phyloP scores from a whole-genome alignment of 2,797 vertebrate genomes.

The Danio choprae region DNA sequence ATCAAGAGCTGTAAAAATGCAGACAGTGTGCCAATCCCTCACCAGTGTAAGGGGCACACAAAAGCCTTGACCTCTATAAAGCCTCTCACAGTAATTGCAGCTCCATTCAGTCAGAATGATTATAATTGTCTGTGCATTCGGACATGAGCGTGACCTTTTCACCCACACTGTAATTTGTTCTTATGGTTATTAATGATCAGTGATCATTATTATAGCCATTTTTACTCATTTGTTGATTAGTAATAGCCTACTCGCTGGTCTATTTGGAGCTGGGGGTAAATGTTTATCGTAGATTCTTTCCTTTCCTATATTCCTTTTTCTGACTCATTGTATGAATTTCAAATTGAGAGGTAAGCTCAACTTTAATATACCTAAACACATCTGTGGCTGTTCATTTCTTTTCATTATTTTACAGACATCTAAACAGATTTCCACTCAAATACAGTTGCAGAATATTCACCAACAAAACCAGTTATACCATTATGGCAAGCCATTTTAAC shows the following conservation, averaged over 20 bases:
- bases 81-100: conserved; percentile 13
- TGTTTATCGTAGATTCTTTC: too few species aligned
- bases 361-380: too few species aligned
- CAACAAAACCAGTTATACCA: background rate
- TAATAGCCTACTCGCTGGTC: background rate
- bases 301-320: too few species aligned
- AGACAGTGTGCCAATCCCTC: background rate
- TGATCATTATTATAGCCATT: background rate
- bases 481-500: too few species aligned
- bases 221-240: background rate
- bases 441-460: background rate
- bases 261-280: background rate
- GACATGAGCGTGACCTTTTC: conserved; percentile 6
- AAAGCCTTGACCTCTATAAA: conserved; percentile 7
- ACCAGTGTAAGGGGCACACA: background rate
- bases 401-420: too few species aligned
- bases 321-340: too few species aligned
- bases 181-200: background rate
- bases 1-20: background rate
- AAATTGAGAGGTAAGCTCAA: too few species aligned
- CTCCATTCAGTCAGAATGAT: background rate
- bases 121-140: conserved; percentile 19
- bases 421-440: background rate
- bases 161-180: background rate
- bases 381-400: too few species aligned